Evolutionary conservation across 2,113 vertebrate genomes (phyloP).

Genomic region (Phalacrocorax brasilianus): DNA sequence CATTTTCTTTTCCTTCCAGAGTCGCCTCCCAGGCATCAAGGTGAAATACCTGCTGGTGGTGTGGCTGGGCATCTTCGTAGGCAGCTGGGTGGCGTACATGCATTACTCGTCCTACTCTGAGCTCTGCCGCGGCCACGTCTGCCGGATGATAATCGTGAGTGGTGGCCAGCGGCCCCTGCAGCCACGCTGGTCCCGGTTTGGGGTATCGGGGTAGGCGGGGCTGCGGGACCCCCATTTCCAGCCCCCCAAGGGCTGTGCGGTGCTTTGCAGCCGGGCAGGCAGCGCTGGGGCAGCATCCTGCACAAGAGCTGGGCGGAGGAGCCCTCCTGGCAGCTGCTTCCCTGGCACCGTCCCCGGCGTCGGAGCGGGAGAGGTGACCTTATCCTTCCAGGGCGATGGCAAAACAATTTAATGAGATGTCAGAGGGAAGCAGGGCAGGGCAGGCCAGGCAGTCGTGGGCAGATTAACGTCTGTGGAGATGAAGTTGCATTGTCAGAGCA

Average conservation of each 20-base stretch:
- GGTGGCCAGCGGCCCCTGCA: rapidly evolving
- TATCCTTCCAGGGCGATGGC: background rate
- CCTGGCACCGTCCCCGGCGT: rapidly evolving
- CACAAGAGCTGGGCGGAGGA: background rate
- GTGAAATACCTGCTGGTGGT: constrained; percentile 91
- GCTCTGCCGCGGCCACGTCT: constrained; percentile 90
- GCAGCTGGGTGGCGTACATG: constrained; percentile 94
- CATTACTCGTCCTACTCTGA: constrained; percentile 92
- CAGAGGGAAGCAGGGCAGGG: background rate
- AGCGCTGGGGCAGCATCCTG: background rate
- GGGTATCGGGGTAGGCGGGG: background rate
- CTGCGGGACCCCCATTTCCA: background rate
- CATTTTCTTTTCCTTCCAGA: constrained; percentile 63
- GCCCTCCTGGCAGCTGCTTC: background rate
- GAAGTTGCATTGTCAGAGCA: background rate
- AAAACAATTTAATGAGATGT: background rate
- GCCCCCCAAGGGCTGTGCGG: background rate
- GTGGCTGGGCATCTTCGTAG: constrained; percentile 89
- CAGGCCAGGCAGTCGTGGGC: background rate
- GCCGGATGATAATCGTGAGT: constrained; percentile 93
- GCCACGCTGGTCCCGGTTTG: rapidly evolving
- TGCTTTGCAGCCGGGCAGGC: background rate
- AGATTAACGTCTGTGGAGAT: background rate
- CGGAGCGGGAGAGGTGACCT: background rate
- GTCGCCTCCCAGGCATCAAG: constrained; percentile 89